Evolutionary conservation across 1,140 invertebrate species (phyloP).

Genomic region (Hycleus phaleratus): DNA sequence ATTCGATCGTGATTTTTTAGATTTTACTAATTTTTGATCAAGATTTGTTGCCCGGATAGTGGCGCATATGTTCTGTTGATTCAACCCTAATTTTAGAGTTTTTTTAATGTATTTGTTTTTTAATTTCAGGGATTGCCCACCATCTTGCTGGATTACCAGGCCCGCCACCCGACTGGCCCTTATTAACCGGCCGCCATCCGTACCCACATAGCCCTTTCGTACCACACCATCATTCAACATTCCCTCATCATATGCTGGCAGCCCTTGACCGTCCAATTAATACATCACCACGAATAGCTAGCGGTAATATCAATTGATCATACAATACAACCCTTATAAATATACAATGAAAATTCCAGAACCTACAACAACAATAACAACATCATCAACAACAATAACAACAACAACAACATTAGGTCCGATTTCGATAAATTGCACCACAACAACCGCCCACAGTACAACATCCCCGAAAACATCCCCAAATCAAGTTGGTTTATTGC

Average conservation of each 20-base stretch:
- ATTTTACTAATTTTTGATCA: too few species aligned
- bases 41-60: too few species aligned
- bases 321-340: not conserved
- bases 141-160: constrained; percentile 53
- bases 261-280: constrained; percentile 39
- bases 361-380: constrained; percentile 21
- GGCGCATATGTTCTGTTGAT: too few species aligned
- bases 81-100: too few species aligned
- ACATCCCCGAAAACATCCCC: constrained; percentile 53
- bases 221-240: constrained; percentile 48
- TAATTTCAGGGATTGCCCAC: constrained; percentile 54
- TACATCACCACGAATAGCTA: constrained; percentile 39
- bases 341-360: constrained; percentile 27
- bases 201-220: constrained; percentile 45
- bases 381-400: not conserved
- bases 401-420: constrained; percentile 36
- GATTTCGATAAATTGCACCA: constrained; percentile 39
- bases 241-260: constrained; percentile 51
- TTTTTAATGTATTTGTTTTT: constrained; percentile 2
- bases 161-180: constrained; percentile 51
- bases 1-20: too few species aligned
- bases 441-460: constrained; percentile 49
- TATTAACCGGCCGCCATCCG: constrained; percentile 47
- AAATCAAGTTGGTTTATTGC: constrained; percentile 39
- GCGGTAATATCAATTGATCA: constrained; percentile 27